Evolutionary conservation across 1,140 invertebrate genomes (phyloP), one percentile per base, ranked within the genome.

Genomic region (Caenorhabditis latens): DNA sequence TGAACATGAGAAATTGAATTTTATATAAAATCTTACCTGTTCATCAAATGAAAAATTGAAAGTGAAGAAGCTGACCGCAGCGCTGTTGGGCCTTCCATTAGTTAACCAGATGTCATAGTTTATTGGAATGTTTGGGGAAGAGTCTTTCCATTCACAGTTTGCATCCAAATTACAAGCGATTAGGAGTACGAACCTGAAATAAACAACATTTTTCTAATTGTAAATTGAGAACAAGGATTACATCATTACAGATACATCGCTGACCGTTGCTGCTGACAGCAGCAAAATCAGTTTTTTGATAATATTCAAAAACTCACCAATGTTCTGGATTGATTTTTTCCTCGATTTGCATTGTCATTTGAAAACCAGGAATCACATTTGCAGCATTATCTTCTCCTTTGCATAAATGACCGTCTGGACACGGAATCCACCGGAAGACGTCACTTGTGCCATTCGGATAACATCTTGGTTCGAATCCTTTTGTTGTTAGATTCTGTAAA

Each of bases 11-110:
- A 24, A 67, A 42, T 42, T 21, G 83, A 85, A 48, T 16, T n/a
- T 65, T 19, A 46, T n/a, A 16, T 8, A 82, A 32, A 24, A 83
- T 19, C 84, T 82, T 88, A 94, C 94, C 92, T 97, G 96, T 92
- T 95, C 95, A 93, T 99, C 97, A 94, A 97, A 98, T 4, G 97
- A 98, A 93, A 98, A 98, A 93, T 99, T 97, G 94, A 97, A 97
- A 87, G 96, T 95, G 90, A 98, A 95, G 86, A 95, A 95, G 93
- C 96, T 97, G 88, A 95, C 95, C 40, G 90, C 86, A 84, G 95
- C 94, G 87, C 94, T 94, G 91, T 96, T 96, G 0, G 97, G 97
- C 93, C 97, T 96, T 61, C 97, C 97, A 94, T 99, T 99, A 0
- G 98, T 97, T 42, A 99, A 94, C 95, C 96, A 97, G 87, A 99